A percentile compares a stretch with the other conserved stretches of the same genome.
phyloP scores from a whole-genome alignment of 1,140 invertebrate genomes.

The Lerema accius region DNA sequence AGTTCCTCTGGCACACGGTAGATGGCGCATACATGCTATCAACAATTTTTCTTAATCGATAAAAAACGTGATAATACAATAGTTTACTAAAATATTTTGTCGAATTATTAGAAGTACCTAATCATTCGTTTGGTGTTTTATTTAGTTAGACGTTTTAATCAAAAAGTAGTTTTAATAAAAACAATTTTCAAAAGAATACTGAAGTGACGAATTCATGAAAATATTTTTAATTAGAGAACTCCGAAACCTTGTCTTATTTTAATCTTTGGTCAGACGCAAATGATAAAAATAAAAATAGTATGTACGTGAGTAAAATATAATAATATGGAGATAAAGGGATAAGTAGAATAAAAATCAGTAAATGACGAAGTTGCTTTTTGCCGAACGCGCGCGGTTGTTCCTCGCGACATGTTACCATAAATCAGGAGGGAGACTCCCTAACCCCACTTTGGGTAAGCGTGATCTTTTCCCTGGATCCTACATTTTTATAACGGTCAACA shows the following conservation, averaged over 20 bases:
- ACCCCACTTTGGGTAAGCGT: constrained; percentile 55
- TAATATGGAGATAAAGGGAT: constrained; percentile 33
- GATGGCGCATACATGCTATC: neutral
- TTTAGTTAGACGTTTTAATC: too few relatives aligned
- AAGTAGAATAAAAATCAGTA: constrained; percentile 77
- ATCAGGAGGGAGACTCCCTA: constrained; percentile 69
- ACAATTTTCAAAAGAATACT: too few relatives aligned
- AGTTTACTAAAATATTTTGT: too few relatives aligned
- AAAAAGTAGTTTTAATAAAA: too few relatives aligned
- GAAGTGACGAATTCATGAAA: too few relatives aligned
- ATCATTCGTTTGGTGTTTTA: too few relatives aligned
- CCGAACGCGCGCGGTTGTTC: constrained; percentile 56
- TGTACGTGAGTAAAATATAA: neutral
- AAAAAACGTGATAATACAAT: neutral
- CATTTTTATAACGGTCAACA: constrained; percentile 76
- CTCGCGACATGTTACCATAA: constrained; percentile 78
- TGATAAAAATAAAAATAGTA: neutral
- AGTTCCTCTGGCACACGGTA: neutral
- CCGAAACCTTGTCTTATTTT: too few relatives aligned
- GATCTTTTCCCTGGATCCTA: constrained; percentile 77
- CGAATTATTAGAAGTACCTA: too few relatives aligned
- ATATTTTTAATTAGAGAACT: too few relatives aligned
- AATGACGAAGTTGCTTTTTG: constrained; percentile 74
- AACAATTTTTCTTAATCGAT: neutral
- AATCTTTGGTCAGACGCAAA: too few relatives aligned